Base-by-base conservation (phyloP, 2,888 invertebrate species). In the Yponomeuta evonymella region DNA sequence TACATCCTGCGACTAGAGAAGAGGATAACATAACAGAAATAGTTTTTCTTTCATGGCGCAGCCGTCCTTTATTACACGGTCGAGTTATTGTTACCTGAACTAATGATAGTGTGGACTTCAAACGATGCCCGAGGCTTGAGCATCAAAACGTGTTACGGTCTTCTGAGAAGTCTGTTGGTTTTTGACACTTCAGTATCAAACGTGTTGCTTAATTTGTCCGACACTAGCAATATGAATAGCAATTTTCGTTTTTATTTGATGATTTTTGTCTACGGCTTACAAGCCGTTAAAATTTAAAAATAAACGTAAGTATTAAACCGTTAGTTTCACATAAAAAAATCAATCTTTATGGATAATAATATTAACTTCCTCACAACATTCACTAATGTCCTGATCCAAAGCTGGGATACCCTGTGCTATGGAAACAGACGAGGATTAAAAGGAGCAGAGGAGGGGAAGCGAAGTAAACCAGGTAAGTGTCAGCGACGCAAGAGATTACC, bases 101-200 rank as follows among this genome's bases (percentile, higher is more conserved):
- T 89, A 88, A 89, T 89, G 87, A 89, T 87, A 88, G 88, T 88
- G 84, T 83, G 79, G 76, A 58, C 51, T 58, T 58, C 51, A 58
- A 58, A 58, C 51, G 51, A 58, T 4, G 15, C 51, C 51, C 51
- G 51, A 58, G 15, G 51, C 51, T 58, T 3, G 51, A 1, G 51
- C 51, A 12, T 1, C 51, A 5, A 58, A 1, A 58, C 51, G 5
- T 15, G 51, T 58, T 58, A 58, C 15, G 15, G 2, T 58, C 51
- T 58, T 58, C 15, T 12, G 15, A 58, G 15, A 15, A 58, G 12
- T 15, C 51, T 5, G 43, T 43, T 8, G 51, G 10, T 15, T 58
- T 58, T 58, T 58, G 51, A 58, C 51, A 58, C 51, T 43, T 8
- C 43, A 43, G 43, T 43, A 8, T 43, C 43, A 43, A 6, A 43